These are phyloP conservation scores for Ichneumoninae sp. DNA, from an alignment of 2,888 invertebrate species.

Conservation along the genomic window DNA sequence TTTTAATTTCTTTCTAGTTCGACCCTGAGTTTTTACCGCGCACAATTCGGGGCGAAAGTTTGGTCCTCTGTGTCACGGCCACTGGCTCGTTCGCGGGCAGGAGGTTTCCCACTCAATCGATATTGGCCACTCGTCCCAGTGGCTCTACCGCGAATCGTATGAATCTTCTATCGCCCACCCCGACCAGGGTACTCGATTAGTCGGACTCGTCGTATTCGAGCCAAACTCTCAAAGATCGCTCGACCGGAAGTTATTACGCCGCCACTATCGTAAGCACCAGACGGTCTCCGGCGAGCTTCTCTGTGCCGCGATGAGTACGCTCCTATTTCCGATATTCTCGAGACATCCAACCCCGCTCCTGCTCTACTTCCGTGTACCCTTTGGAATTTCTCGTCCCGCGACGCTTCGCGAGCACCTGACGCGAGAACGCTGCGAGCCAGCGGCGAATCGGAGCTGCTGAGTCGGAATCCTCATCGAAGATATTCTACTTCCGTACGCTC, in stretches of 20 bases:
- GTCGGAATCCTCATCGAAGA: slow-evolving; percentile 45
- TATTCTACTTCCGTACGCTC: background rate
- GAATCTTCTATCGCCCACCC: slow-evolving; percentile 39
- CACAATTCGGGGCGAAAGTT: slow-evolving; percentile 44
- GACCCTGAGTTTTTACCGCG: slow-evolving; percentile 8
- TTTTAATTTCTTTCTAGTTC: slow-evolving; percentile 2
- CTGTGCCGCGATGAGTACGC: background rate
- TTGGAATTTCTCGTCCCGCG: slow-evolving; percentile 30
- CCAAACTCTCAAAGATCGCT: slow-evolving; percentile 43
- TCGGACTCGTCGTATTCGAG: slow-evolving; percentile 41
- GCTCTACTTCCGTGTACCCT: slow-evolving; percentile 39
- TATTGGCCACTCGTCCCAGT: slow-evolving; percentile 28
- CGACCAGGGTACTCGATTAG: slow-evolving; percentile 43
- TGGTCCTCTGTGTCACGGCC: slow-evolving; percentile 53
- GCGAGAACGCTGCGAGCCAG: slow-evolving; percentile 8
- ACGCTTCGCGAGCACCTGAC: slow-evolving; percentile 26
- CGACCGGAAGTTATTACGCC: slow-evolving; percentile 58
- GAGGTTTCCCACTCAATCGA: slow-evolving; percentile 38
- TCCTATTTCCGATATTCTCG: slow-evolving; percentile 28
- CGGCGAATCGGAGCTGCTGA: slow-evolving; percentile 42
- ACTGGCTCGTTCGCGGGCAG: slow-evolving; percentile 16
- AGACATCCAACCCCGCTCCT: slow-evolving; percentile 20
- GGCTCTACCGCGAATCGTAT: background rate
- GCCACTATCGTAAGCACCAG: slow-evolving; percentile 52
- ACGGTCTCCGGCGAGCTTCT: slow-evolving; percentile 44